phyloP scores from a whole-genome alignment of 2,797 vertebrate species.

The Kryptolebias ocellatus region DNA sequence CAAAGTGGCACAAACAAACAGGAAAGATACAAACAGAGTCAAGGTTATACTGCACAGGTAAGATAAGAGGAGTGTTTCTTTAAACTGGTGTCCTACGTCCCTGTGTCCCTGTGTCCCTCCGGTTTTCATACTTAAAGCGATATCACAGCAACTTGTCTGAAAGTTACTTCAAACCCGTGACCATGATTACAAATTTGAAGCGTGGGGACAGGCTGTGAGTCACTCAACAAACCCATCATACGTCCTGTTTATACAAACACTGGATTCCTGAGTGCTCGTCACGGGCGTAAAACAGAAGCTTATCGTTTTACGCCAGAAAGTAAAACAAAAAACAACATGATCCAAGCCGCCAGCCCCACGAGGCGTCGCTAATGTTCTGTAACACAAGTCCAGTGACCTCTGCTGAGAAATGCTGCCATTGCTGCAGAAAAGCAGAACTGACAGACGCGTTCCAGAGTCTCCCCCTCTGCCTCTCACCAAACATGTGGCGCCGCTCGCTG shows the following conservation, averaged over 20 bases:
- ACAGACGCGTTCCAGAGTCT: constrained; percentile 51
- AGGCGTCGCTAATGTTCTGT: constrained; percentile 18
- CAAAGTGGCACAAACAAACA: constrained; percentile 52
- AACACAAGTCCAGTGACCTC: constrained; percentile 28
- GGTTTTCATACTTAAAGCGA: constrained; percentile 12
- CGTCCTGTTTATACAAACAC: constrained; percentile 5
- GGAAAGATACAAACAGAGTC: constrained; percentile 26
- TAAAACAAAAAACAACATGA: constrained; percentile 16
- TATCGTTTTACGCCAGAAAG: constrained; percentile 1
- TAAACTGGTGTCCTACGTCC: not conserved
- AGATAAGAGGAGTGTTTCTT: not conserved
- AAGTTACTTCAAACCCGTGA: constrained; percentile 13
- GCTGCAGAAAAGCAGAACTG: constrained; percentile 44
- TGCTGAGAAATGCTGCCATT: constrained; percentile 34
- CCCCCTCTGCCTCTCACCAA: constrained; percentile 42
- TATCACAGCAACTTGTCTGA: constrained; percentile 3
- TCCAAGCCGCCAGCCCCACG: constrained; percentile 12
- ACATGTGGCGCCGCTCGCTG: constrained; percentile 58
- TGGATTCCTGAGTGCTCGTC: not conserved
- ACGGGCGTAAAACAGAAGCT: constrained; percentile 2
- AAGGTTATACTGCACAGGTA: too few relatives aligned
- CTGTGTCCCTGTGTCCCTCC: not conserved
- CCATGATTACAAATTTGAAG: constrained; percentile 19
- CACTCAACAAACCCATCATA: constrained; percentile 3
- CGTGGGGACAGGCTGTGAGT: constrained; percentile 7